A percentile compares a stretch with the other conserved stretches of the same genome.
Evolutionary conservation across 2,797 vertebrate genomes (phyloP).

Genomic region (Poeciliopsis turneri): DNA sequence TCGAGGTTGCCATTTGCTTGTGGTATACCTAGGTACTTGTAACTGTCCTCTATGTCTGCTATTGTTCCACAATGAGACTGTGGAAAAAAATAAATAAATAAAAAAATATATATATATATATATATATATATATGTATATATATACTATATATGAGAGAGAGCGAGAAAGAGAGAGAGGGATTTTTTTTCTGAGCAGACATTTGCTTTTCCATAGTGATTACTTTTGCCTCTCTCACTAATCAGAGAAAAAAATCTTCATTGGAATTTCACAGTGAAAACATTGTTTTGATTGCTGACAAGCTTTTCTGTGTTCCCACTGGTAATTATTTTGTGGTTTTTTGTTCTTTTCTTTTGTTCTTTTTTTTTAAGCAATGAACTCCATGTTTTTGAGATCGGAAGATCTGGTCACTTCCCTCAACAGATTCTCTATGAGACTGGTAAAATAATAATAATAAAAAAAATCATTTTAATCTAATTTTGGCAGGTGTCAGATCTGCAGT

Average conservation of each 20-base stretch:
- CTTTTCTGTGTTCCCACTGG: not conserved
- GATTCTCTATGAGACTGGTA: not conserved
- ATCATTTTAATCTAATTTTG: not conserved
- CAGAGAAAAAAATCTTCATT: not conserved
- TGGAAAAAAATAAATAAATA: too few species aligned
- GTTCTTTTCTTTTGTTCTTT: not conserved
- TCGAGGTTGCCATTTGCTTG: too few species aligned
- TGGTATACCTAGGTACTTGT: too few species aligned
- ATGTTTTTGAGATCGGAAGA: not conserved
- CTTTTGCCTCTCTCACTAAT: not conserved
- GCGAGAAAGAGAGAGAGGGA: too few species aligned
- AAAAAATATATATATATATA: too few species aligned
- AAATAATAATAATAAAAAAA: not conserved
- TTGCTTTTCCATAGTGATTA: not conserved
- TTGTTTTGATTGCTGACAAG: not conserved
- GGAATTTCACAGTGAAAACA: not conserved
- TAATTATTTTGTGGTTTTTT: not conserved
- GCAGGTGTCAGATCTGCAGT: not conserved
- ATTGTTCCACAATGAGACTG: too few species aligned
- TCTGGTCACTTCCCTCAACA: not conserved
- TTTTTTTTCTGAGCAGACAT: not conserved
- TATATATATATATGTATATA: too few species aligned
- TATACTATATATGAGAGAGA: too few species aligned
- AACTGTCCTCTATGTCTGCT: too few species aligned
- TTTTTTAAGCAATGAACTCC: too few species aligned